Conservation (phyloP, 2,888 invertebrate genomes). For the Drosophila nr. medialis region DNA sequence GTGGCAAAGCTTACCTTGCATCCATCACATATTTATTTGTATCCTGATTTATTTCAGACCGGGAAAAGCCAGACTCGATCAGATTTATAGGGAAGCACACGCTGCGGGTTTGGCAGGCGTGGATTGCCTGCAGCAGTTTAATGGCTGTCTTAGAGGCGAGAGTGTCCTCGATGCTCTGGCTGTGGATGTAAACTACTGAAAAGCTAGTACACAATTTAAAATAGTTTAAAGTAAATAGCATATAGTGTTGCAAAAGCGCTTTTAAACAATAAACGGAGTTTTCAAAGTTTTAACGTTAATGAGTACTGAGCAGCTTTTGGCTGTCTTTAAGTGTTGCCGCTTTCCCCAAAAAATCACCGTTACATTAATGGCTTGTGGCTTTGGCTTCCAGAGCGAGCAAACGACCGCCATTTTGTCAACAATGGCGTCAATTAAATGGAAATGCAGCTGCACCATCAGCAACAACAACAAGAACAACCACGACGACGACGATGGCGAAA, state of each 20-base stretch:
- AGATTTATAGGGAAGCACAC: slow-evolving; percentile 87
- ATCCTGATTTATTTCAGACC: slow-evolving; percentile 51
- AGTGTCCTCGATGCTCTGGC: slow-evolving; percentile 85
- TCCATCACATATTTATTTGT: neutral
- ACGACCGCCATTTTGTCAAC: slow-evolving; percentile 78
- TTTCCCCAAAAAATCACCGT: slow-evolving; percentile 5
- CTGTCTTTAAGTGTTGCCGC: slow-evolving; percentile 14
- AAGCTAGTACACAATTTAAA: slow-evolving; percentile 25
- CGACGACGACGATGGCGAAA: slow-evolving; percentile 23
- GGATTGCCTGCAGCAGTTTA: slow-evolving; percentile 87
- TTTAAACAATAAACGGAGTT: slow-evolving; percentile 1
- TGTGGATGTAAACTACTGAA: slow-evolving; percentile 49
- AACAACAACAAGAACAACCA: slow-evolving; percentile 25
- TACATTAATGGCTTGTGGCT: slow-evolving; percentile 64
- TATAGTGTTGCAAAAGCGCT: neutral
- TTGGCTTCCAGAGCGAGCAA: slow-evolving; percentile 32
- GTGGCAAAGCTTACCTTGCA: slow-evolving; percentile 8
- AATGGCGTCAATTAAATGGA: slow-evolving; percentile 79
- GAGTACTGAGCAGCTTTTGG: slow-evolving; percentile 26
- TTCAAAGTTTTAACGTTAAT: slow-evolving; percentile 45
- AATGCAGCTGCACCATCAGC: slow-evolving; percentile 61
- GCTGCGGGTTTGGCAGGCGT: slow-evolving; percentile 68
- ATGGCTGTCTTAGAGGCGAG: slow-evolving; percentile 87
- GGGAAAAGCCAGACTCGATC: slow-evolving; percentile 84
- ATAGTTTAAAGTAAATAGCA: slow-evolving; percentile 2